phyloP scores from a whole-genome alignment of 2,888 invertebrate species.

The Micoletzkya japonica region DNA sequence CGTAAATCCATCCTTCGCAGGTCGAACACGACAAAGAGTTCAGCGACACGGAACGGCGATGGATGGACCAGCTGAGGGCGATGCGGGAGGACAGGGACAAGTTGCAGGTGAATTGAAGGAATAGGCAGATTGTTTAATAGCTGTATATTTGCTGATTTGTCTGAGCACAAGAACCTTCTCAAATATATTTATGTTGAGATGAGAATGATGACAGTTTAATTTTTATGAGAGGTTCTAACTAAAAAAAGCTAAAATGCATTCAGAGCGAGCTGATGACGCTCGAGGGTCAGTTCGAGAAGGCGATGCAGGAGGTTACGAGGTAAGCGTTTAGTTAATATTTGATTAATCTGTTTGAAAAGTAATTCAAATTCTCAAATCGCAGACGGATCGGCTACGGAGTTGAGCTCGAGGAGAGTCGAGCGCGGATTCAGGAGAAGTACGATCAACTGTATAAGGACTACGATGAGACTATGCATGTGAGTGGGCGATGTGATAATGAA shows the following conservation, averaged over 20 bases:
- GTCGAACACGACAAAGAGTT: constrained; percentile 36
- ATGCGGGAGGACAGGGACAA: constrained; percentile 21
- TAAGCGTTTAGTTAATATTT: too few relatives aligned
- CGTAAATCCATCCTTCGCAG: too few relatives aligned
- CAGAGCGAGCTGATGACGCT: too few relatives aligned
- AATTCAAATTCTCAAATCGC: constrained; percentile 7
- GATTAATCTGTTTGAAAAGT: not conserved
- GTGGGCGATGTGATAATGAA: constrained; percentile 31
- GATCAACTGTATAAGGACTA: constrained; percentile 44
- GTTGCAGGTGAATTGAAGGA: constrained; percentile 17
- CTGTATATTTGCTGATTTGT: too few relatives aligned
- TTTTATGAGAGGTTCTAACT: too few relatives aligned
- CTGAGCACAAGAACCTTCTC: not conserved
- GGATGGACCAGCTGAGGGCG: constrained; percentile 43
- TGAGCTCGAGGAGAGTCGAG: constrained; percentile 42
- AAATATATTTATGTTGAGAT: not conserved
- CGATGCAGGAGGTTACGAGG: too few relatives aligned
- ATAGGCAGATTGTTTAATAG: too few relatives aligned
- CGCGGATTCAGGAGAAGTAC: constrained; percentile 37
- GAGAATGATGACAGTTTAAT: too few relatives aligned
- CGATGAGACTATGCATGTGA: constrained; percentile 54
- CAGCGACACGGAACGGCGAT: constrained; percentile 37
- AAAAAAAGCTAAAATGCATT: not conserved
- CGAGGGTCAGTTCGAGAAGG: too few relatives aligned
- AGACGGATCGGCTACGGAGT: constrained; percentile 43